A percentile compares a stretch with the other conserved stretches of the same genome.
Conservation (phyloP, 2,797 vertebrate genomes). For the Stomatorhinus walkeri region DNA sequence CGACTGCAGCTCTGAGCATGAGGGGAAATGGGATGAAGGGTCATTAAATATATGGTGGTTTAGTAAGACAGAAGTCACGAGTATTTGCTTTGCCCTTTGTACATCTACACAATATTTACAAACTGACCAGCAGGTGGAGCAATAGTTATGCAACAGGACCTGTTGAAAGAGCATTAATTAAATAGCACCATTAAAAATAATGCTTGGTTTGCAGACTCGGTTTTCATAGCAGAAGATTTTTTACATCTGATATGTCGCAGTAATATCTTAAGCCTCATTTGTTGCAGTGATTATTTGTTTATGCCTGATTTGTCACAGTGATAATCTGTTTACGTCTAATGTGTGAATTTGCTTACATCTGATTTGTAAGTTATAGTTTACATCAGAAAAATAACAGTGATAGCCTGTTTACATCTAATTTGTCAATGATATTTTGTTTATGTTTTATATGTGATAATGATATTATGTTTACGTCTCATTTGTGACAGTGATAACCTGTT, state of each 20-base stretch:
- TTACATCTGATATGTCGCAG: not conserved
- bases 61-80: not conserved
- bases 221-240: not conserved
- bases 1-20: constrained; percentile 81
- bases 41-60: not conserved
- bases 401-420: not conserved
- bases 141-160: not conserved
- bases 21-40: not conserved
- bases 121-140: not conserved
- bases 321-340: not conserved
- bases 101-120: not conserved
- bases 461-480: not conserved
- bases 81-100: not conserved
- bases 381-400: not conserved
- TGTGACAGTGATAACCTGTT: not conserved
- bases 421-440: not conserved
- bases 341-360: not conserved
- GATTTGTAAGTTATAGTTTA: not conserved
- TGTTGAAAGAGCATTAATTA: not conserved
- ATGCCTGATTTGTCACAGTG: not conserved
- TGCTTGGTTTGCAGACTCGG: not conserved
- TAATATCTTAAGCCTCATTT: not conserved
- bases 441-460: not conserved
- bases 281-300: not conserved
- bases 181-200: not conserved